These are phyloP conservation scores for Rhimphoctona megacephalus DNA, from an alignment of 2,888 invertebrate genomes.

Conservation along the genomic window DNA sequence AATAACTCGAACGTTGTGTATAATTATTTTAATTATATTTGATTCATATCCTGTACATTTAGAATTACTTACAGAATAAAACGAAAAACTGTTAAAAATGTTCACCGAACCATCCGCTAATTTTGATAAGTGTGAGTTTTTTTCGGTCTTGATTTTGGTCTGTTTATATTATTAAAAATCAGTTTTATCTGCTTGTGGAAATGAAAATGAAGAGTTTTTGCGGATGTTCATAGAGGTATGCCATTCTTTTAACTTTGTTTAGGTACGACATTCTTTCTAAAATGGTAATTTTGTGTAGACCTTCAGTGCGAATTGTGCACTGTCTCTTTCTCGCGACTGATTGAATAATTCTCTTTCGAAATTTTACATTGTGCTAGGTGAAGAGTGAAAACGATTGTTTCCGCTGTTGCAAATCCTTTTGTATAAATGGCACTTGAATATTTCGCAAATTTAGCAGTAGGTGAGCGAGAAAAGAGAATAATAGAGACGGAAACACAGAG, in stretches of 20 bases:
- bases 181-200: background rate
- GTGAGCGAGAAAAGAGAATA: conserved; percentile 3
- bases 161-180: background rate
- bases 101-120: too few species aligned
- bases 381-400: conserved; percentile 66
- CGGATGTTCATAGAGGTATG: background rate
- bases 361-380: conserved; percentile 34
- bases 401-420: conserved; percentile 61
- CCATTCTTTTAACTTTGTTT: background rate
- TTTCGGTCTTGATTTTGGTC: background rate
- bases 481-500: background rate
- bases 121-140: too few species aligned
- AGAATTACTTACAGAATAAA: too few species aligned
- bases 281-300: background rate
- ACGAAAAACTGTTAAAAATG: too few species aligned
- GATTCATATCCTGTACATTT: too few species aligned
- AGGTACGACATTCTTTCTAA: background rate
- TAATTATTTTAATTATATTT: too few species aligned
- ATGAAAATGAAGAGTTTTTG: background rate
- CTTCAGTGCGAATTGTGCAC: background rate
- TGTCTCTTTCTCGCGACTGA: conserved; percentile 8
- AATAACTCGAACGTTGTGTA: too few species aligned
- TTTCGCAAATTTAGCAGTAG: conserved; percentile 48
- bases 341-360: conserved; percentile 48
- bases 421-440: conserved; percentile 47